These are phyloP conservation scores for Littorina saxatilis DNA, from an alignment of 1,140 invertebrate species.

Conservation along the genomic window DNA sequence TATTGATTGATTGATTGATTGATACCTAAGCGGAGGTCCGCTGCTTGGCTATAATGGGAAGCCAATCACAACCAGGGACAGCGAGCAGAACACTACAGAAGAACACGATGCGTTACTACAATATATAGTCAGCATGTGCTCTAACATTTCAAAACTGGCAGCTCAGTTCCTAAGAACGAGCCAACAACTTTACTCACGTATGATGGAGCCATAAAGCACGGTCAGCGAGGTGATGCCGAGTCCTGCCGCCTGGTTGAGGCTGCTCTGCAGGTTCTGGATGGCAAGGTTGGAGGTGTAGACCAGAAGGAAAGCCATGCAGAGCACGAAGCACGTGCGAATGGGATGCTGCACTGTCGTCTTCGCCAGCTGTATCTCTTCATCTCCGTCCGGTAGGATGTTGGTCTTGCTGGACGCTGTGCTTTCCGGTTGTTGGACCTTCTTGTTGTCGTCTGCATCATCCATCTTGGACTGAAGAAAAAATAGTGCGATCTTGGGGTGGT, in stretches of 20 bases:
- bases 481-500: no score
- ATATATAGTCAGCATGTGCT: no score
- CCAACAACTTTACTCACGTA: no score
- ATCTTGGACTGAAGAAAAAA: not conserved
- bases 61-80: no score
- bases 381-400: not conserved
- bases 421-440: not conserved
- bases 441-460: not conserved
- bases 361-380: not conserved
- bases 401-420: not conserved
- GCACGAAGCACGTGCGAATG: conserved; percentile 48
- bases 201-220: conserved; percentile 51
- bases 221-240: conserved; percentile 52
- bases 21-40: no score
- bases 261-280: conserved; percentile 70
- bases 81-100: no score
- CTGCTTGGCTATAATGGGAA: no score
- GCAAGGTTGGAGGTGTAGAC: conserved; percentile 65
- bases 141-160: no score
- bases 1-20: no score
- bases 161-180: no score
- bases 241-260: conserved; percentile 59
- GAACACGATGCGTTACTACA: no score
- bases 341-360: conserved; percentile 24
- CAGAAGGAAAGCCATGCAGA: conserved; percentile 54